Conservation (phyloP, 2,113 vertebrate genomes). For the Myrmecophaga tridactyla region DNA sequence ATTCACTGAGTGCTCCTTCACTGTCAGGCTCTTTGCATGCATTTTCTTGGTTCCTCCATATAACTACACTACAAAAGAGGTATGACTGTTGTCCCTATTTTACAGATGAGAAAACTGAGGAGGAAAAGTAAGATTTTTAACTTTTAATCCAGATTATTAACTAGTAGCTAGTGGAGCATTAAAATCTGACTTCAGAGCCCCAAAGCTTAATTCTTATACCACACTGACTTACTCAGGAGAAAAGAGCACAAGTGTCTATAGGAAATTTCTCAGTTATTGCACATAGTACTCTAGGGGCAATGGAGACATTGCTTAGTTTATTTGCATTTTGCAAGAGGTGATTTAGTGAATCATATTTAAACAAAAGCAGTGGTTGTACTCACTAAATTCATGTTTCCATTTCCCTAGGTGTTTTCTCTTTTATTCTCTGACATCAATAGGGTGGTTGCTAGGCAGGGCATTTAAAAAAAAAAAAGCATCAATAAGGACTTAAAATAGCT, state of each 20-base stretch:
- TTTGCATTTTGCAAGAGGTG: neutral
- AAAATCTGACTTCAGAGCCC: neutral
- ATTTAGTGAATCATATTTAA: neutral
- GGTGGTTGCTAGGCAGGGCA: constrained; percentile 3
- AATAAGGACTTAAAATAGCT: constrained; percentile 58
- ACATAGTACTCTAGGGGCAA: neutral
- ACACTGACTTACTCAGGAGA: neutral
- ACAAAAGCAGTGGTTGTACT: neutral
- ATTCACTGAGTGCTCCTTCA: neutral
- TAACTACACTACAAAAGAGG: neutral
- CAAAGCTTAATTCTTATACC: neutral
- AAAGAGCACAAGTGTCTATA: neutral
- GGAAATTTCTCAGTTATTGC: neutral
- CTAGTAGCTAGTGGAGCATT: neutral
- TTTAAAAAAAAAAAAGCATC: constrained; percentile 14
- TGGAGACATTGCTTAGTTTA: neutral
- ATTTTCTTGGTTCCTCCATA: neutral
- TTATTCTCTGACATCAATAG: constrained; percentile 3
- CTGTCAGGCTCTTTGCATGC: neutral
- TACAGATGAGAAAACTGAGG: neutral
- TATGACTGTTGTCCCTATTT: neutral
- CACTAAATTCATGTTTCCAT: constrained; percentile 7
- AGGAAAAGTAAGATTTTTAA: neutral
- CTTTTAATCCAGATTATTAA: too few relatives aligned
- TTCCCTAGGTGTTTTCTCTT: constrained; percentile 53